These are phyloP conservation scores for Moxostoma hubbsi DNA, from an alignment of 2,797 vertebrate species.

Conservation along the genomic window DNA sequence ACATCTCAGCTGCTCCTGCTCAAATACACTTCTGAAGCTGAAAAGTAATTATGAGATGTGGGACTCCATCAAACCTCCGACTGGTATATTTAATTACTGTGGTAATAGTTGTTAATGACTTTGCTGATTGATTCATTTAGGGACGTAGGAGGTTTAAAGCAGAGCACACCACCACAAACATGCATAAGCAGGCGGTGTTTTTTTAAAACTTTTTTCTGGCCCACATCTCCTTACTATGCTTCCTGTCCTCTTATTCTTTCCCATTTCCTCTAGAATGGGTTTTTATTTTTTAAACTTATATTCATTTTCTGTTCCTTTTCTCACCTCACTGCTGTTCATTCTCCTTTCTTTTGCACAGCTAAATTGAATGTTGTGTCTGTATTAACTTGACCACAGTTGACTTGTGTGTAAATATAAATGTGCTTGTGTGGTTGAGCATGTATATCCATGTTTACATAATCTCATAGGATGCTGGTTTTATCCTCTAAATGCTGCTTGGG, in stretches of 20 bases:
- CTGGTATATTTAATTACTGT: slow-evolving; percentile 60
- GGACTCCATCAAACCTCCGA: slow-evolving; percentile 56
- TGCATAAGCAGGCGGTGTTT: not conserved
- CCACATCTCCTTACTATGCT: no score
- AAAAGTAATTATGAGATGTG: slow-evolving; percentile 54
- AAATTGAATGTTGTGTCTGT: not conserved
- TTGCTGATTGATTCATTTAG: slow-evolving; percentile 49
- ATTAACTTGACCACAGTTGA: not conserved
- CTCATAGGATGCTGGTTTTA: slow-evolving; percentile 9
- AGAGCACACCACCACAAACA: slow-evolving; percentile 21
- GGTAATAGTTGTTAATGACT: slow-evolving; percentile 62
- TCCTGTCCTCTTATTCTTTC: slow-evolving; percentile 18
- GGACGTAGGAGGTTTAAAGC: slow-evolving; percentile 39
- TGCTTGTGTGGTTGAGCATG: not conserved
- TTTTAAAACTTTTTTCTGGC: no score
- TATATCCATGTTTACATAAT: slow-evolving; percentile 21
- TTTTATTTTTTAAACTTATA: not conserved
- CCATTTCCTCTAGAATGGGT: not conserved
- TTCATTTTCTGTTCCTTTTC: not conserved
- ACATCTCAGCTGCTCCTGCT: slow-evolving; percentile 38
- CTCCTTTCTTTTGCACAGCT: not conserved
- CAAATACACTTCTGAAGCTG: slow-evolving; percentile 25
- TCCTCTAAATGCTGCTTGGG: slow-evolving; percentile 25
- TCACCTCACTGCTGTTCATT: not conserved
- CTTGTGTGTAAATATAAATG: slow-evolving; percentile 1